Conservation (phyloP, 1,140 invertebrate genomes). For the Meloidogyne floridensis region DNA sequence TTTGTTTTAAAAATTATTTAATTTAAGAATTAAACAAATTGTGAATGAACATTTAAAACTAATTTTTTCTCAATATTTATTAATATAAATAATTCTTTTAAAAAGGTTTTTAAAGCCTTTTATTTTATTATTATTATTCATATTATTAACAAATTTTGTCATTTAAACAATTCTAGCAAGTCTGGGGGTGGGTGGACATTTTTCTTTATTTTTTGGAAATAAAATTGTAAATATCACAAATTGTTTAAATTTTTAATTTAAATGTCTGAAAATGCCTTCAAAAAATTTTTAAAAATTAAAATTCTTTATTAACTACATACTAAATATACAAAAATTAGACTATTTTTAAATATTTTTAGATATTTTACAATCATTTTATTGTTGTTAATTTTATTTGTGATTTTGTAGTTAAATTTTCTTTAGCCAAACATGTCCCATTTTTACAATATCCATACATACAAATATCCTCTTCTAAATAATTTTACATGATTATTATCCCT, state of each 20-base stretch:
- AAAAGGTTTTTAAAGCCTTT: no score
- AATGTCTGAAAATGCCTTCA: background rate
- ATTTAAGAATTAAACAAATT: no score
- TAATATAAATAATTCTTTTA: no score
- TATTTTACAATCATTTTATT: background rate
- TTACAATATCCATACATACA: constrained; percentile 49
- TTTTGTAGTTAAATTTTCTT: background rate
- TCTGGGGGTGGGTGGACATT: no score
- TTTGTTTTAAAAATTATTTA: no score
- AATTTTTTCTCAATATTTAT: no score
- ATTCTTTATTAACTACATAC: no score
- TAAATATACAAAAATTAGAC: no score
- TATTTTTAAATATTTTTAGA: background rate
- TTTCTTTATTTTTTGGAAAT: background rate
- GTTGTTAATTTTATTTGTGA: background rate
- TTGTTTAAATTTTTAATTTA: background rate
- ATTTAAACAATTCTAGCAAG: no score
- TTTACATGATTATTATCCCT: constrained; percentile 6
- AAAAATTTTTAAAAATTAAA: background rate
- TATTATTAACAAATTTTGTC: no score
- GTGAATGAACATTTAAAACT: no score
- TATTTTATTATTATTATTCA: no score
- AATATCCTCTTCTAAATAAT: constrained; percentile 41
- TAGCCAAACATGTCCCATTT: constrained; percentile 42
- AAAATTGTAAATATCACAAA: background rate